Evolutionary conservation across 2,888 invertebrate genomes (phyloP).

Genomic region (Schizotus pectinicornis): DNA sequence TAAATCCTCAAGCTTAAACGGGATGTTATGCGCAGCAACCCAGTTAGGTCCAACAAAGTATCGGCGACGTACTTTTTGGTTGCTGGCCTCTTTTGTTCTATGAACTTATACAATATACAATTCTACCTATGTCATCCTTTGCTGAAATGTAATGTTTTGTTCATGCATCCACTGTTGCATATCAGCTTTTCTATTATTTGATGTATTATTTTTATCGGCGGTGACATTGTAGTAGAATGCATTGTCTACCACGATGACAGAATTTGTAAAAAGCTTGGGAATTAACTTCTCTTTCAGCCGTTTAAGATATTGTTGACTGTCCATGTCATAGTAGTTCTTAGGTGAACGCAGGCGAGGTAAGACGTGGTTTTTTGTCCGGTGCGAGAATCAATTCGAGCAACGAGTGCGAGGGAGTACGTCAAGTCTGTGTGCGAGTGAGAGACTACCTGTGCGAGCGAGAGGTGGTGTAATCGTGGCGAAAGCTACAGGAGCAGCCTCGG

Average conservation of each 20-base stretch:
- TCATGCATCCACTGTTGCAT: neutral
- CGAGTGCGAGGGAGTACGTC: too few species aligned
- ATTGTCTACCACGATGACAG: conserved; percentile 16
- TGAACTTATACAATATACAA: neutral
- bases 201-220: too few species aligned
- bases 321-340: conserved; percentile 25
- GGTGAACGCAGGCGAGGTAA: too few species aligned
- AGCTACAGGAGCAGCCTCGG: too few species aligned
- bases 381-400: too few species aligned
- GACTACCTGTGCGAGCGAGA: too few species aligned
- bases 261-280: conserved; percentile 12
- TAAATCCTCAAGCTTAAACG: too few species aligned
- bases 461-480: too few species aligned
- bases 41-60: neutral
- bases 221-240: conserved; percentile 19
- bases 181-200: too few species aligned
- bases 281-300: conserved; percentile 17
- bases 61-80: neutral
- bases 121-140: neutral
- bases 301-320: conserved; percentile 25
- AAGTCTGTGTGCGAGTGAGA: too few species aligned
- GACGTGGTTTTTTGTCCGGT: too few species aligned
- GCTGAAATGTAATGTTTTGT: neutral
- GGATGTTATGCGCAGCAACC: too few species aligned
- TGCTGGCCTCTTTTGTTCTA: neutral